phyloP scores from a whole-genome alignment of 2,888 invertebrate species.

The Geophilus truncorum region DNA sequence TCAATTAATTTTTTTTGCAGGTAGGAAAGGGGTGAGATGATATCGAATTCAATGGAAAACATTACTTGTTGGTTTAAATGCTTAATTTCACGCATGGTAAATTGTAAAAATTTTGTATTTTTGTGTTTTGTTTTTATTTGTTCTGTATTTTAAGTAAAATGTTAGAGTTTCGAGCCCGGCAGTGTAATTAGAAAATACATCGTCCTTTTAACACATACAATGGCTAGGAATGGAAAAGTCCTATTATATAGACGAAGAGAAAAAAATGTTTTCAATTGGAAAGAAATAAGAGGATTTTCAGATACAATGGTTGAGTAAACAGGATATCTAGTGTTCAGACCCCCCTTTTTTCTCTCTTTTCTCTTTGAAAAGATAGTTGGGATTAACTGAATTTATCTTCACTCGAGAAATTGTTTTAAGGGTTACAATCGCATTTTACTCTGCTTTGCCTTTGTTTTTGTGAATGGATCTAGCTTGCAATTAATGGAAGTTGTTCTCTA shows the following conservation, averaged over 20 bases:
- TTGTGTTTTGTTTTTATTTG: neutral
- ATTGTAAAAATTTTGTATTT: neutral
- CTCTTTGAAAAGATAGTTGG: conserved; percentile 1
- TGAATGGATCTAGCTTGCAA: neutral
- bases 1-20: neutral
- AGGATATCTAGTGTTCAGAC: neutral
- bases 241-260: neutral
- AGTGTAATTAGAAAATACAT: neutral
- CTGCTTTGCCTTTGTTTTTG: neutral
- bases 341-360: neutral
- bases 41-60: too few relatives aligned
- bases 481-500: neutral
- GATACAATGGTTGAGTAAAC: neutral
- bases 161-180: neutral
- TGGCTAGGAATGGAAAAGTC: neutral
- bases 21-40: too few relatives aligned
- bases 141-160: too few relatives aligned
- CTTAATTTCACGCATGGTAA: too few relatives aligned
- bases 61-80: too few relatives aligned
- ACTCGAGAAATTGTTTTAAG: neutral
- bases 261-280: neutral
- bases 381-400: neutral
- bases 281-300: conserved; percentile 2
- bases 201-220: neutral
- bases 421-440: neutral